Percentiles rank a stretch among this genome's conserved stretches.
Conservation (phyloP, 2,797 vertebrate genomes). For the Euthynnus affinis region DNA sequence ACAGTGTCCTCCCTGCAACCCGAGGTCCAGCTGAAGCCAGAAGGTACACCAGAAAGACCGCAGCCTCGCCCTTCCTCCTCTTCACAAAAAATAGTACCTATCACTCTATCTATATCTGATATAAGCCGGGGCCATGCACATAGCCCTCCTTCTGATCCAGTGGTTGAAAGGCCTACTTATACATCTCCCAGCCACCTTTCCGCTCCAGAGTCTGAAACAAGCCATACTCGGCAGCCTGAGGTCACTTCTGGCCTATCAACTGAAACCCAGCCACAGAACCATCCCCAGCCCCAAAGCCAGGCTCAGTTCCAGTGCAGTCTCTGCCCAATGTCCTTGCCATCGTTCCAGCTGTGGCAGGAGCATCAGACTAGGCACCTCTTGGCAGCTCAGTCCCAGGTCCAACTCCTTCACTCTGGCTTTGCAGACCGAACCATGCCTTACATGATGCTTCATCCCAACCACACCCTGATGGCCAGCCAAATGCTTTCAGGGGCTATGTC, state of each 20-base stretch:
- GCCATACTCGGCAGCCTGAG: conserved; percentile 63
- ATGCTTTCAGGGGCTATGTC: conserved; percentile 94
- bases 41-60: conserved; percentile 55
- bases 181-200: conserved; percentile 44
- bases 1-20: conserved; percentile 30
- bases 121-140: conserved; percentile 40
- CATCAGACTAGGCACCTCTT: conserved; percentile 98
- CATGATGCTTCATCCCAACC: conserved; percentile 97
- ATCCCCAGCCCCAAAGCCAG: conserved; percentile 85
- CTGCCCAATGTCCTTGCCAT: conserved; percentile 94
- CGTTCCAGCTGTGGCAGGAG: conserved; percentile 98
- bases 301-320: conserved; percentile 97
- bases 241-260: conserved; percentile 41
- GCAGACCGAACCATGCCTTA: conserved; percentile 95
- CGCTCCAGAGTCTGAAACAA: conserved; percentile 63
- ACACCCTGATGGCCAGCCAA: conserved; percentile 94
- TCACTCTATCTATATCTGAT: conserved; percentile 35
- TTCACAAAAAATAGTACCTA: conserved; percentile 47
- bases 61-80: conserved; percentile 43
- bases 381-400: conserved; percentile 96
- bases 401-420: conserved; percentile 96
- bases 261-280: conserved; percentile 80
- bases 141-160: conserved; percentile 46
- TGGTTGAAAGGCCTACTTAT: conserved; percentile 59
- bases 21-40: conserved; percentile 35